Base-by-base conservation (phyloP, 2,888 invertebrate genomes). In the Cephalotes varians region DNA sequence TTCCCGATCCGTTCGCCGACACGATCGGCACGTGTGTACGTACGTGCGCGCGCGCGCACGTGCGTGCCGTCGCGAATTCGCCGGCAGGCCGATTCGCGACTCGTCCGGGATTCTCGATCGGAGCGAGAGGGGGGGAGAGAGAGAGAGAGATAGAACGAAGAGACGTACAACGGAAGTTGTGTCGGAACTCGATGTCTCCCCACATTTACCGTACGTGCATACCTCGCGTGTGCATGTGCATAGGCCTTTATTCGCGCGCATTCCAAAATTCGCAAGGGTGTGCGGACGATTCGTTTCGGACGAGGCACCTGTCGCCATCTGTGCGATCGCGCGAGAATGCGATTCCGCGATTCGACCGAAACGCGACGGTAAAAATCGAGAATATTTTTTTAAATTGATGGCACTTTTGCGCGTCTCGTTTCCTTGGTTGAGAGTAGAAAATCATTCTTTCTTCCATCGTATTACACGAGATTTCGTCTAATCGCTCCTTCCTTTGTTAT, bases 251-350 rank as follows among this genome's bases (percentile, higher is more conserved):
- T 40, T 64, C 4, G 15, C 31, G 69, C 18, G 54, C 9, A 44
- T 9, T 15, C 44, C 25, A 25, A 40, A 47, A 67, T 67, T 7
- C 31, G 49, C 44, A 15, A 44, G 64, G 64, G 25, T 40, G 18
- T 40, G 15, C 25, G 40, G 2, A 21, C 6, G 34, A 34, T 9
- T n/a, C 34, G 34, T n/a, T 12, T 28, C 15, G 15, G 12, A n/a
- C 40, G 18, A 9, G 18, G 0, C 44, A 9, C 74, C 60, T 81
- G 81, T 47, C 76, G 92, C 91, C 93, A 92, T 91, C 93, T 92
- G 85, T 83, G 76, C 77, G 76, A 65, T 37, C 62, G 74, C 80
- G 65, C 72, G 15, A 76, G 67, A 86, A 81, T 85, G 49, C 28
- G 51, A 58, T 71, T 82, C 15, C 80, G 88, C 88, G 82, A 91